phyloP scores from a whole-genome alignment of 2,888 invertebrate genomes.

The Sesia bembeciformis region DNA sequence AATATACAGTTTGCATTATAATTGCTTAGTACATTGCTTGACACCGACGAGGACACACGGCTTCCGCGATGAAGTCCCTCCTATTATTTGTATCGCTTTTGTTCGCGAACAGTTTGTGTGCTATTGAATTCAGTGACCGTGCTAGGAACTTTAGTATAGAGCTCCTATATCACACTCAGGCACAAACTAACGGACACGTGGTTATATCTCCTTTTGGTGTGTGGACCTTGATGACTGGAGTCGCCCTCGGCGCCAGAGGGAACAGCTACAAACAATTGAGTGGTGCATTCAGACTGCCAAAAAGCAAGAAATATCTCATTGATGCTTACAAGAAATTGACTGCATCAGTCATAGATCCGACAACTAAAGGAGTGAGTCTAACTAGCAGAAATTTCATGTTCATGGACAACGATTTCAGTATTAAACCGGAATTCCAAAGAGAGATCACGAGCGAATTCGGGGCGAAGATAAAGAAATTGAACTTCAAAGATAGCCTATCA shows the following conservation, averaged over 20 bases:
- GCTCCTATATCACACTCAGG: conserved; percentile 48
- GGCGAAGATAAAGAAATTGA: conserved; percentile 43
- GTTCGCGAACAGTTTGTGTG: conserved; percentile 36
- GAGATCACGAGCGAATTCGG: conserved; percentile 43
- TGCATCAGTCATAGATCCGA: conserved; percentile 33
- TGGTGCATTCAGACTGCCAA: conserved; percentile 47
- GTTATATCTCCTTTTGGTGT: conserved; percentile 66
- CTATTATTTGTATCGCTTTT: conserved; percentile 26
- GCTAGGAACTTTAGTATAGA: conserved; percentile 61
- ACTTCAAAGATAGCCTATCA: conserved; percentile 47
- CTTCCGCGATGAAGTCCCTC: conserved; percentile 32
- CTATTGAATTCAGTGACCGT: conserved; percentile 46
- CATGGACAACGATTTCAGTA: conserved; percentile 43
- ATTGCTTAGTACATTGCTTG: conserved; percentile 37
- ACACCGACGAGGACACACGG: conserved; percentile 24
- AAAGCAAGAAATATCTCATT: conserved; percentile 25
- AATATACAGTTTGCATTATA: conserved; percentile 34
- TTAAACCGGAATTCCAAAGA: conserved; percentile 32
- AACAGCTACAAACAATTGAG: conserved; percentile 42
- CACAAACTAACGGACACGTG: conserved; percentile 48
- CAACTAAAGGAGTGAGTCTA: conserved; percentile 41
- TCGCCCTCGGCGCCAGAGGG: conserved; percentile 51
- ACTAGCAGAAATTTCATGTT: conserved; percentile 57
- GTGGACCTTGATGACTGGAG: conserved; percentile 64
- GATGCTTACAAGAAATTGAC: conserved; percentile 45